Conservation (phyloP, 2,888 invertebrate species). For the Harpalus rubripes region DNA sequence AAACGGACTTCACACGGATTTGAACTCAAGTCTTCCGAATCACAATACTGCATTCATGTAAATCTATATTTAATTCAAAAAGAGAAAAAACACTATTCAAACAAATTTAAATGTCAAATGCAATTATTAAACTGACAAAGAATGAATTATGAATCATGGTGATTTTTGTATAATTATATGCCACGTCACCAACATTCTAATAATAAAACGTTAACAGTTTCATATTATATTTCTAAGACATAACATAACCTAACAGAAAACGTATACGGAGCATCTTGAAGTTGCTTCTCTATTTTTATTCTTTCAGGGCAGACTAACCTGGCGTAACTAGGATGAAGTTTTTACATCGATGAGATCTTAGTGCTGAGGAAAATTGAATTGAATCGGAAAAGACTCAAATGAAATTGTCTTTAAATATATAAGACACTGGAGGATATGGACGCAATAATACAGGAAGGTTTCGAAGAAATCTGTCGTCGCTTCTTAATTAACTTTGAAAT, state of each 20-base stretch:
- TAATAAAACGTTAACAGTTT: neutral
- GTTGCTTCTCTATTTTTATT: neutral
- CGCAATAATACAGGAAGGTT: neutral
- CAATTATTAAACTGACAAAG: too few relatives aligned
- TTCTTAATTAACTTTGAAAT: neutral
- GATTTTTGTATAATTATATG: too few relatives aligned
- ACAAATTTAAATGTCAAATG: too few relatives aligned
- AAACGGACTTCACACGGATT: too few relatives aligned
- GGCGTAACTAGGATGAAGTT: slow-evolving; percentile 36
- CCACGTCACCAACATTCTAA: neutral
- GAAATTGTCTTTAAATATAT: slow-evolving; percentile 26
- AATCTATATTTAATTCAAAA: too few relatives aligned
- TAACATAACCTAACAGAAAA: neutral
- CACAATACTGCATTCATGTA: too few relatives aligned
- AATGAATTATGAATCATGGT: too few relatives aligned
- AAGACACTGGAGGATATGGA: neutral
- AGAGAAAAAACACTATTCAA: too few relatives aligned
- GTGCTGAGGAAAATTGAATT: slow-evolving; percentile 15
- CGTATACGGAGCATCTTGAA: neutral
- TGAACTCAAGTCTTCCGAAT: too few relatives aligned
- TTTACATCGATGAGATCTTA: neutral
- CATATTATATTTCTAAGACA: neutral
- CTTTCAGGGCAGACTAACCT: neutral
- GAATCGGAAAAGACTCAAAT: slow-evolving; percentile 25
- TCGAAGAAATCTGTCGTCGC: neutral